Percentiles rank a stretch among this genome's conserved stretches.
Evolutionary conservation across 2,113 vertebrate genomes (phyloP).

Genomic region (Daubentonia madagascariensis): DNA sequence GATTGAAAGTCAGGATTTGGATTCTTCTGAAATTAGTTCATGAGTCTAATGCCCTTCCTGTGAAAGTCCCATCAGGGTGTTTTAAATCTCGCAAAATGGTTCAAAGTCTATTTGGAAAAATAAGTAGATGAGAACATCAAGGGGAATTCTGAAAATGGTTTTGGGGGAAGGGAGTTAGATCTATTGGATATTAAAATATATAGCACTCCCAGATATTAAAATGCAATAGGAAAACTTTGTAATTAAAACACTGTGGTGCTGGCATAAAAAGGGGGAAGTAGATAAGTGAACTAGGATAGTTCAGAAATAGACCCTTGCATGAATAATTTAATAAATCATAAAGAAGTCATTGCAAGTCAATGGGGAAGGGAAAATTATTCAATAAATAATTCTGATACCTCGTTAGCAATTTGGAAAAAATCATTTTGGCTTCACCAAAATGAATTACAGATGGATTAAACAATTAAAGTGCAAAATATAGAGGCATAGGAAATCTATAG

Average conservation of each 20-base stretch:
- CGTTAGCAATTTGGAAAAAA: slow-evolving; percentile 57
- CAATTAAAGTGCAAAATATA: slow-evolving; percentile 48
- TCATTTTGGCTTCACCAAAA: slow-evolving; percentile 44
- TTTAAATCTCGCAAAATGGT: background rate
- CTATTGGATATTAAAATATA: background rate
- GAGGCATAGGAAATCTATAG: slow-evolving; percentile 30
- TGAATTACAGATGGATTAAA: slow-evolving; percentile 58
- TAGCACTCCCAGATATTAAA: background rate
- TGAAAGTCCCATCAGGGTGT: background rate
- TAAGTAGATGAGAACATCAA: background rate
- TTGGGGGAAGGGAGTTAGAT: background rate
- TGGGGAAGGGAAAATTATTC: slow-evolving; percentile 34
- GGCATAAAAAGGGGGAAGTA: background rate
- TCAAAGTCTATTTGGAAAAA: slow-evolving; percentile 11
- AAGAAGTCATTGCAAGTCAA: slow-evolving; percentile 45
- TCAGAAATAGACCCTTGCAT: slow-evolving; percentile 13
- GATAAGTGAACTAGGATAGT: background rate
- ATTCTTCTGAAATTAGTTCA: background rate
- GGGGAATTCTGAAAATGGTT: slow-evolving; percentile 11
- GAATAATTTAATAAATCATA: slow-evolving; percentile 58
- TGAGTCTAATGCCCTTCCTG: background rate
- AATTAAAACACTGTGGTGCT: background rate
- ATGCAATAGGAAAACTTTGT: background rate
- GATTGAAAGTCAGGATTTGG: background rate
- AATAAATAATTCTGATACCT: slow-evolving; percentile 63